Base-by-base conservation (phyloP, 2,113 vertebrate genomes). In the Nicator chloris region DNA sequence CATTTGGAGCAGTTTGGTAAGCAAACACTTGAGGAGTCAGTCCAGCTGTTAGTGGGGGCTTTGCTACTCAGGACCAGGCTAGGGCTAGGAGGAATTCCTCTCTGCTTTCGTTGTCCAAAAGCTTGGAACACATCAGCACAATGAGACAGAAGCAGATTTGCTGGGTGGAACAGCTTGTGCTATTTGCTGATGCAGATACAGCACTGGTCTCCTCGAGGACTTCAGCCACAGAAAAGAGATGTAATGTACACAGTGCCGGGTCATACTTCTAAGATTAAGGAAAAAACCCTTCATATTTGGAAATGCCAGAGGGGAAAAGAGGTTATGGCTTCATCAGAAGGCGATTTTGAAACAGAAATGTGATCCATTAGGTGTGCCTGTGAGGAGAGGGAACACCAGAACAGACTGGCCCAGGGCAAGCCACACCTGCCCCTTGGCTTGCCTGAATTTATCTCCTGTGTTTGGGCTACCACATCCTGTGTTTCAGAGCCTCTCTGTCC, bases 311-410 rank as follows among this genome's bases (percentile, higher is more conserved):
- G 64, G 47, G 64, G 45, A 61, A 72, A 57, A 73, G 71, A 90
- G 63, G 70, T 90, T 80, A 53, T 23, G 44, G n/a, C 70, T 94
- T 90, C 93, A 90, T 94, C 82, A 94, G 78, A 57, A 76, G 53
- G 53, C 13, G 40, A 60, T 69, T 85, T 85, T 76, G 75, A 92
- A 85, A 37, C n/a, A 64, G 30, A 65, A 60, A 40, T 23, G 6
- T 53, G 44, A 57, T 23, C 23, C 24, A 26, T 53, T n/a, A 82
- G 57, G 16, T 5, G 13, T 64, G 28, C 10, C 66, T 85, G 10
- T 49, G n/a, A 91, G 31, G 39, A 72, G 50, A 33, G 7, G 18
- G 30, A 87, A 12, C 1, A 3, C 13, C 24, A 15, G 65, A 60
- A 28, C 19, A 27, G 49, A 15, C 10, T 21, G 18, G 13, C 19